Evolutionary conservation across 2,113 vertebrate species (phyloP), one percentile per base, ranked within the genome.

Genomic region (Pygathrix nemaeus): DNA sequence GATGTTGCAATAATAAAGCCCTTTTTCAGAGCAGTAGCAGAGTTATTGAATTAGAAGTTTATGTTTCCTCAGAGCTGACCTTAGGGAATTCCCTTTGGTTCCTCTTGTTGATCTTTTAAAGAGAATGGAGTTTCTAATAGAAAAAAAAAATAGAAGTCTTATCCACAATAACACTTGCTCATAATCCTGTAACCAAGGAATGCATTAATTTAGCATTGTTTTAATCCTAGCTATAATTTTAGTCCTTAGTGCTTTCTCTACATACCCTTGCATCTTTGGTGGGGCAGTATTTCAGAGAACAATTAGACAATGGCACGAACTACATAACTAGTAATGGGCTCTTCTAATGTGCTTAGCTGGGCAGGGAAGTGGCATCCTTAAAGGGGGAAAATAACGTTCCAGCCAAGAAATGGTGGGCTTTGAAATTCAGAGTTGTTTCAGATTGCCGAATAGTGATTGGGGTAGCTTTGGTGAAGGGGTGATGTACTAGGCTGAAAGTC

Each of bases 11-110:
- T 99, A 98, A 98, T 98, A 98, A 99, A 98, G 97, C 98, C 98
- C 98, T 98, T 97, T 98, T 99, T 99, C 98, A 96, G 98, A 98
- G 99, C 98, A 99, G 99, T 99, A 99, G 97, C 98, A 7, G 97
- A 98, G 98, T 99, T 99, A 98, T 98, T 99, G 98, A 99, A 99
- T 99, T 99, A 99, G 98, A 99, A 98, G 98, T 98, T 99, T 99
- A 98, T 99, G 98, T 98, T 99, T 99, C 98, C 98, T 99, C 98
- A 96, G 98, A 98, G 97, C 95, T 98, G 98, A 99, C 98, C 98
- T 99, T 98, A 97, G 99, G 99, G 99, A 99, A 98, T 99, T 99
- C 98, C 98, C 97, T 97, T 98, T 94, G 97, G 97, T 98, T 98
- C 98, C 98, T 98, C 98, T 98, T 98, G 98, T 95, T 98, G 98